Evolutionary conservation across 2,797 vertebrate species (phyloP).

Genomic region (Sebastes diaconus): DNA sequence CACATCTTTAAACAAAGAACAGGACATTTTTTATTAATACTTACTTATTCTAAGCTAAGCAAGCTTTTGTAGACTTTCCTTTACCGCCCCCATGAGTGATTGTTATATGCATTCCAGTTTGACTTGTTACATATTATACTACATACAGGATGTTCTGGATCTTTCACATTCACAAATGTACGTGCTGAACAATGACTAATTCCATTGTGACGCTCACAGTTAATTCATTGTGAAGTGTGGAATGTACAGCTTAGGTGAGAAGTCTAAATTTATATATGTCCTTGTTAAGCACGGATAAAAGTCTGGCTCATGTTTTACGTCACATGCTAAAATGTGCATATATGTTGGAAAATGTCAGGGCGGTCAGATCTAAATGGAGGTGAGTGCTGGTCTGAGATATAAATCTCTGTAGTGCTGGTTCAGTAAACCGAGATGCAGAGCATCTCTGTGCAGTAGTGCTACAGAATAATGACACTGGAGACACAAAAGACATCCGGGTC

Average conservation of each 20-base stretch:
- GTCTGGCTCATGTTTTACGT: not conserved
- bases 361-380: not conserved
- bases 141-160: not conserved
- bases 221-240: constrained; percentile 29
- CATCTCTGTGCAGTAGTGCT: not conserved
- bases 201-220: not conserved
- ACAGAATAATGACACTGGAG: constrained; percentile 11
- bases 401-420: constrained; percentile 30
- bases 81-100: constrained; percentile 13
- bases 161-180: constrained; percentile 22
- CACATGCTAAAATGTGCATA: constrained; percentile 2
- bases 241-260: constrained; percentile 36
- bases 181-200: constrained; percentile 18
- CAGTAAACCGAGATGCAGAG: constrained; percentile 1
- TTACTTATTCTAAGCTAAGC: not conserved
- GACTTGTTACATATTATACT: constrained; percentile 9
- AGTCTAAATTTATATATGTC: constrained; percentile 5
- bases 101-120: constrained; percentile 17
- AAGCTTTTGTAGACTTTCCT: not conserved
- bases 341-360: constrained; percentile 25
- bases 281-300: not conserved
- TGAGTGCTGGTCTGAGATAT: constrained; percentile 32
- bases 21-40: not conserved
- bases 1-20: not conserved
- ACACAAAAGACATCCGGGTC: constrained; percentile 10